Percentiles rank a stretch among this genome's conserved stretches.
Evolutionary conservation across 2,888 invertebrate species (phyloP).

Genomic region (Tiliacea citrago): DNA sequence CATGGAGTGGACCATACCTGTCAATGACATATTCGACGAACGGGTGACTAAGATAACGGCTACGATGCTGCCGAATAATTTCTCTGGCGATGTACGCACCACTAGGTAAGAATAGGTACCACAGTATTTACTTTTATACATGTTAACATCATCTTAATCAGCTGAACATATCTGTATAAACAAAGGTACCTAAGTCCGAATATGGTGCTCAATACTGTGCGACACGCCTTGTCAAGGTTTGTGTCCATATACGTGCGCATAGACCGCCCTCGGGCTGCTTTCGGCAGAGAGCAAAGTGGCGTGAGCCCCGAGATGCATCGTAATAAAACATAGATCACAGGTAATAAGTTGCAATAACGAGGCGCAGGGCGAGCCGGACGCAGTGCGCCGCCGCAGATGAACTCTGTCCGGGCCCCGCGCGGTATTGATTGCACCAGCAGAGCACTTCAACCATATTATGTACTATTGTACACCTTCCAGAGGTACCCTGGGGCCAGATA

Average conservation of each 20-base stretch:
- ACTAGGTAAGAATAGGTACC: slow-evolving; percentile 75
- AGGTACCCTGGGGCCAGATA: too few relatives aligned
- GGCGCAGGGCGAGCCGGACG: neutral
- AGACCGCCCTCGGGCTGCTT: neutral
- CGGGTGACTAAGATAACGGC: slow-evolving; percentile 77
- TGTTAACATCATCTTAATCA: neutral
- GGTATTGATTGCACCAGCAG: slow-evolving; percentile 14
- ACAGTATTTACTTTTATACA: neutral
- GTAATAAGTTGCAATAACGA: neutral
- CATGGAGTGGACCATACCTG: slow-evolving; percentile 73
- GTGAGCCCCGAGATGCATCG: slow-evolving; percentile 11
- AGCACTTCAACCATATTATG: neutral
- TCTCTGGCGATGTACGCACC: slow-evolving; percentile 73
- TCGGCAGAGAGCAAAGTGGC: neutral
- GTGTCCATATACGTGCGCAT: slow-evolving; percentile 28
- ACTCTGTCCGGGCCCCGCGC: neutral
- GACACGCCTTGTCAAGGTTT: slow-evolving; percentile 53
- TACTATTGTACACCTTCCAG: too few relatives aligned
- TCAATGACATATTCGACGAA: slow-evolving; percentile 76
- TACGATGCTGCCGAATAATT: slow-evolving; percentile 76
- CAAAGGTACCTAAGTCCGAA: too few relatives aligned
- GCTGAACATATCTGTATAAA: too few relatives aligned
- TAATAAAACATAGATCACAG: neutral
- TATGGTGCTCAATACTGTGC: too few relatives aligned
- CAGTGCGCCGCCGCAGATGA: slow-evolving; percentile 4